Evolutionary conservation across 1,140 invertebrate genomes (phyloP).

Genomic region (Platorchestia sp.): DNA sequence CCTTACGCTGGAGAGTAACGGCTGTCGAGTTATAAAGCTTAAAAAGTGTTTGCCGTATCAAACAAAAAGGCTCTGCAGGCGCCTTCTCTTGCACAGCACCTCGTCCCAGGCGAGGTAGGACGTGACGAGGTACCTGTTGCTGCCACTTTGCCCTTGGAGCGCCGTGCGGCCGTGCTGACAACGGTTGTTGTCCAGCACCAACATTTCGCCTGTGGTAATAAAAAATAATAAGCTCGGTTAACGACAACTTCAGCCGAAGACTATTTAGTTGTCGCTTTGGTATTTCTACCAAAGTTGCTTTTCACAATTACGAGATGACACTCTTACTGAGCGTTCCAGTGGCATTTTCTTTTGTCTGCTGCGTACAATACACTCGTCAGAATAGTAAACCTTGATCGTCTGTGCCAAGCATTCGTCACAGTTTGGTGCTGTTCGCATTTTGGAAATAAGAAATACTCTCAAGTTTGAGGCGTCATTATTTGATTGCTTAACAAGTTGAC

Average conservation of each 20-base stretch:
- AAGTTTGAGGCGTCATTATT: no score
- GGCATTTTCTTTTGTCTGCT: no score
- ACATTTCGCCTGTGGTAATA: background rate
- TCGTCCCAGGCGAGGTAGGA: slow-evolving; percentile 32
- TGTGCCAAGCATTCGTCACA: background rate
- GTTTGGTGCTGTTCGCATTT: background rate
- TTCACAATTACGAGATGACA: no score
- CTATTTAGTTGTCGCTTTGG: no score
- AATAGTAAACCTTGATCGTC: background rate
- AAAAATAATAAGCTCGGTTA: no score
- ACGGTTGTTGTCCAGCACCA: slow-evolving; percentile 15
- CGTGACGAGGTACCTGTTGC: background rate
- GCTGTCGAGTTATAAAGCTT: no score
- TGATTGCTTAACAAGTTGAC: no score
- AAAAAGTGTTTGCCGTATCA: background rate
- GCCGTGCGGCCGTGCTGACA: background rate
- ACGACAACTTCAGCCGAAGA: no score
- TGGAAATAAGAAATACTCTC: background rate
- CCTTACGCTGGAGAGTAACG: no score
- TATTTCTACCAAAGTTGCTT: no score
- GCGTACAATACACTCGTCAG: no score
- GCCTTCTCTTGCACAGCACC: slow-evolving; percentile 19
- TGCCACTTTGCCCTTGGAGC: background rate
- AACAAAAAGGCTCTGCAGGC: background rate
- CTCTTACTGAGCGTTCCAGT: no score